A percentile compares a stretch with the other conserved stretches of the same genome.
phyloP scores from a whole-genome alignment of 2,113 vertebrate genomes.

The Furnarius figulus region DNA sequence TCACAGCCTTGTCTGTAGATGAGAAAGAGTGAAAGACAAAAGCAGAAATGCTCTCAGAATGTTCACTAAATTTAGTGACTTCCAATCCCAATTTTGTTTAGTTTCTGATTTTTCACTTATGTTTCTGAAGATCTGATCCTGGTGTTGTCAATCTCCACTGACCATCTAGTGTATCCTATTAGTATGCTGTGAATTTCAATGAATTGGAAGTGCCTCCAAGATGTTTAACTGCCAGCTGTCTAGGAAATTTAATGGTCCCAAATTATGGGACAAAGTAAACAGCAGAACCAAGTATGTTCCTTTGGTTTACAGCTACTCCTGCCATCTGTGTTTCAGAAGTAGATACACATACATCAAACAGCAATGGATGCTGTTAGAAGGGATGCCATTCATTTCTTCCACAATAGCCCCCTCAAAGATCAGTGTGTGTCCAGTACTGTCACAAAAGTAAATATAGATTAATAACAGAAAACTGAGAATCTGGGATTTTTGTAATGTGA shows the following conservation, averaged over 20 bases:
- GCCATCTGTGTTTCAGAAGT: conserved; percentile 54
- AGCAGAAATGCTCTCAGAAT: not conserved
- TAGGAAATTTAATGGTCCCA: conserved; percentile 67
- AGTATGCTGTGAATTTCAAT: conserved; percentile 57
- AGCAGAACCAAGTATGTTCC: conserved; percentile 51
- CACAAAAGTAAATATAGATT: conserved; percentile 30
- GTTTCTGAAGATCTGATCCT: conserved; percentile 68
- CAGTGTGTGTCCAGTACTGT: not conserved
- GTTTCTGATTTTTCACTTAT: conserved; percentile 32
- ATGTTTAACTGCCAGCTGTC: conserved; percentile 57
- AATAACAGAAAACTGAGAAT: not conserved
- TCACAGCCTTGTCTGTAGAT: not conserved
- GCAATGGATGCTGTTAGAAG: not conserved
- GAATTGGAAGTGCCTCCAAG: conserved; percentile 61
- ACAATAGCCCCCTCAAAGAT: not conserved
- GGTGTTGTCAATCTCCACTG: conserved; percentile 59
- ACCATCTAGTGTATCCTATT: conserved; percentile 71
- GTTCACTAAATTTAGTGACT: not conserved
- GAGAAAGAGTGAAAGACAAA: not conserved
- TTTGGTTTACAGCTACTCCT: conserved; percentile 60
- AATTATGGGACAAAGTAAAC: conserved; percentile 74
- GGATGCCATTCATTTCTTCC: not conserved
- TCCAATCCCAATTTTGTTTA: not conserved
- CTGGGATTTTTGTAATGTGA: not conserved
- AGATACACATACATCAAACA: not conserved